Conservation (phyloP, 2,797 vertebrate genomes). For the Falco cherrug region DNA sequence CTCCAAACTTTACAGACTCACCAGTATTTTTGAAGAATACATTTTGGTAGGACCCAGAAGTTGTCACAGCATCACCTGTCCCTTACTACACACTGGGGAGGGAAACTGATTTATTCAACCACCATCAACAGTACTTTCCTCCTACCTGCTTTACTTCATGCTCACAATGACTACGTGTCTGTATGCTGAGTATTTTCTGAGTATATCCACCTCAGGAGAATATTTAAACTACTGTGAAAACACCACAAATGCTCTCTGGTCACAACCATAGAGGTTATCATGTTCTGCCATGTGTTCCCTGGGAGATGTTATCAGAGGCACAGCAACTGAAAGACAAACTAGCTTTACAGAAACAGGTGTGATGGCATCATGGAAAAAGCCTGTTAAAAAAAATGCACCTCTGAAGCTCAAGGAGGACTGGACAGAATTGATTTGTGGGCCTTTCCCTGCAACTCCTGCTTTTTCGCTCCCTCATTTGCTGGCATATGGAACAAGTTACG, state of each 20-base stretch:
- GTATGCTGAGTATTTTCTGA: background rate
- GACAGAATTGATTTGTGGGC: background rate
- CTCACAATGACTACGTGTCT: background rate
- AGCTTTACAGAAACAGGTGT: background rate
- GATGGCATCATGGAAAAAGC: conserved; percentile 31
- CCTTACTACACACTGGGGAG: background rate
- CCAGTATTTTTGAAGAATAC: background rate
- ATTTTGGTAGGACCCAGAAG: background rate
- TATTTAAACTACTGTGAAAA: background rate
- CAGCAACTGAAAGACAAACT: background rate
- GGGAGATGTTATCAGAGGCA: background rate
- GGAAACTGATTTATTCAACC: background rate
- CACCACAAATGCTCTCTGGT: background rate
- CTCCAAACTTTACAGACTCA: background rate
- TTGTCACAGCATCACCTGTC: background rate
- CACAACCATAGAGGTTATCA: background rate
- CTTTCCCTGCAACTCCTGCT: background rate
- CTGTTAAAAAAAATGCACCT: background rate
- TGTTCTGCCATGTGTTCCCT: background rate
- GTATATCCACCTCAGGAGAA: background rate
- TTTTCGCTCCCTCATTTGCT: background rate
- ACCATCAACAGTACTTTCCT: background rate
- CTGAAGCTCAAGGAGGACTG: background rate
- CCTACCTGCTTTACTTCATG: background rate
- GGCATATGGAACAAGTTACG: conserved; percentile 17